These are phyloP conservation scores for Petrosia ficiformis DNA, from an alignment of 37 sponge, comb jelly and placozoan species.

Conservation along the genomic window DNA sequence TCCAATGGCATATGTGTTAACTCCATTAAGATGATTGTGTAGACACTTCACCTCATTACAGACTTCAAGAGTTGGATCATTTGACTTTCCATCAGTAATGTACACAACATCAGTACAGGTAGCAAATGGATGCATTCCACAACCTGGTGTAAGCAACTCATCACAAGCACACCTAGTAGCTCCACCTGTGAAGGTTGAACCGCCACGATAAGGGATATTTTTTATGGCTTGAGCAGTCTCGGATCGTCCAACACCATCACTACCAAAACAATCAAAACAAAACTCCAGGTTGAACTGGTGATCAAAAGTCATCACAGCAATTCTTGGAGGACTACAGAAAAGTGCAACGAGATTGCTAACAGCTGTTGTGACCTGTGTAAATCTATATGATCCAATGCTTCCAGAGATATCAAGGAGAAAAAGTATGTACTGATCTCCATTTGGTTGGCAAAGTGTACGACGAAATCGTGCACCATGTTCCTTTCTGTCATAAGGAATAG, in stretches of 20 bases:
- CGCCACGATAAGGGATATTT: not conserved
- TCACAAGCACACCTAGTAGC: constrained; percentile 33
- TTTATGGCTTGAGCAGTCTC: constrained; percentile 3
- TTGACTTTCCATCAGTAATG: constrained; percentile 32
- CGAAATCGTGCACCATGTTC: no score
- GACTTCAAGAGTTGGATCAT: constrained; percentile 13
- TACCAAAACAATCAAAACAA: constrained; percentile 29
- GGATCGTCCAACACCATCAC: not conserved
- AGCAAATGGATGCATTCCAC: constrained; percentile 9
- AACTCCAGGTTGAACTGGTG: constrained; percentile 23
- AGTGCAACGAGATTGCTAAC: constrained; percentile 1
- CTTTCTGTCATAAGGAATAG: no score
- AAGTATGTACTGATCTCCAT: no score
- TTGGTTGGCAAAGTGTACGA: no score
- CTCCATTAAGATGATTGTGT: constrained; percentile 5
- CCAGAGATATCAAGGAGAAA: no score
- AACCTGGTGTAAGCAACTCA: not conserved
- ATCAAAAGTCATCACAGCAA: constrained; percentile 27
- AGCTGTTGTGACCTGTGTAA: not conserved
- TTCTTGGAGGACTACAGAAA: constrained; percentile 1
- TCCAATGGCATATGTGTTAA: constrained; percentile 40
- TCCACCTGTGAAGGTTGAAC: constrained; percentile 10
- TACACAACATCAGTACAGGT: constrained; percentile 34
- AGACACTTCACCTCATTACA: constrained; percentile 6
- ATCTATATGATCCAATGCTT: not conserved